These are phyloP conservation scores for Acropora tenuis DNA, from an alignment of 64 coral and sea anemone genomes.

Conservation along the genomic window DNA sequence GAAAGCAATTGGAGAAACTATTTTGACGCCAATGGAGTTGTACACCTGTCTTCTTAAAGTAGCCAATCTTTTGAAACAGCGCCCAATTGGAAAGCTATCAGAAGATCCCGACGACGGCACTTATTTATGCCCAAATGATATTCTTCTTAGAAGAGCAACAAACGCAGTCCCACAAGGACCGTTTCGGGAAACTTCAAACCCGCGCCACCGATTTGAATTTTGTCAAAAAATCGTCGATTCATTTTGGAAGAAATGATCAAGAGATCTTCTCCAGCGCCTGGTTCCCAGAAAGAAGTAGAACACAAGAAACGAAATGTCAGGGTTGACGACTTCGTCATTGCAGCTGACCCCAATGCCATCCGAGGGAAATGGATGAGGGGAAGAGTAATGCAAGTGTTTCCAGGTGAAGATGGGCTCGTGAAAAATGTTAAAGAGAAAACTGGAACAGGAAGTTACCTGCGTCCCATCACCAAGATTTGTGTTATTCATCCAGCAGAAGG, in stretches of 20 bases:
- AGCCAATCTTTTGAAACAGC: slow-evolving; percentile 47
- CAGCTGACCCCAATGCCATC: slow-evolving; percentile 16
- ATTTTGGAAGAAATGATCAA: slow-evolving; percentile 54
- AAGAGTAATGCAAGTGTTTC: slow-evolving; percentile 22
- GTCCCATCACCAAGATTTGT: slow-evolving; percentile 49
- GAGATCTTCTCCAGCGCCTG: slow-evolving; percentile 43
- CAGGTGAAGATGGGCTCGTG: slow-evolving; percentile 19
- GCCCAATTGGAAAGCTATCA: slow-evolving; percentile 56
- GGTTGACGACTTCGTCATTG: slow-evolving; percentile 43
- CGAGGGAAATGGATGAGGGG: slow-evolving; percentile 57
- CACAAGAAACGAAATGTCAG: background rate
- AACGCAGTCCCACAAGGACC: slow-evolving; percentile 56
- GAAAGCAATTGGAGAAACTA: slow-evolving; percentile 57
- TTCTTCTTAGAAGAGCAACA: slow-evolving; percentile 50
- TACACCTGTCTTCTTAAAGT: slow-evolving; percentile 63
- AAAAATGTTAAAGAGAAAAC: slow-evolving; percentile 19
- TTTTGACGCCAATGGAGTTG: slow-evolving; percentile 40
- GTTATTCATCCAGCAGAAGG: slow-evolving; percentile 58
- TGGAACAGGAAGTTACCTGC: background rate
- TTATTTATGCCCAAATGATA: slow-evolving; percentile 61
- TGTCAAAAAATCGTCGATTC: slow-evolving; percentile 59
- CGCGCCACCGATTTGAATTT: slow-evolving; percentile 51
- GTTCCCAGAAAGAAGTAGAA: slow-evolving; percentile 59
- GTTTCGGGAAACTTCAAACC: slow-evolving; percentile 48
- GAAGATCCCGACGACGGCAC: slow-evolving; percentile 55